Percentiles rank a stretch among this genome's conserved stretches.
Evolutionary conservation across 1,140 invertebrate species (phyloP).

Genomic region (Bilobella aurantiaca): DNA sequence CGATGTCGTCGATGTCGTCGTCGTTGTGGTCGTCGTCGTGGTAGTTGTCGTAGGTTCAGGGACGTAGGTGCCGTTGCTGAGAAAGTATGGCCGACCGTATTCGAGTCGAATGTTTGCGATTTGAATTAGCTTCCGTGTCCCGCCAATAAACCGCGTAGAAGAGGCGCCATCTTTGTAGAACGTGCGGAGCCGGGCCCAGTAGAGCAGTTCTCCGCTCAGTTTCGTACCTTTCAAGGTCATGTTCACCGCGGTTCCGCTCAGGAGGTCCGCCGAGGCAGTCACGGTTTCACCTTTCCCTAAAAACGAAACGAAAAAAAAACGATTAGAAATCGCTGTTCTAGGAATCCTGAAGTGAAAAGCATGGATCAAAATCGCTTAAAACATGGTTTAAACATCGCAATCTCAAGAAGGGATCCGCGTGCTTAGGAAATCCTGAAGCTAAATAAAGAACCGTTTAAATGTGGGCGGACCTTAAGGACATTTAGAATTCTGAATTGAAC

Average conservation of each 20-base stretch:
- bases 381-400: too few relatives aligned
- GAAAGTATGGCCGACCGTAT: conserved; percentile 18
- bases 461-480: too few relatives aligned
- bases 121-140: conserved; percentile 19
- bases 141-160: conserved; percentile 24
- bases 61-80: conserved; percentile 20
- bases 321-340: too few relatives aligned
- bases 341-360: too few relatives aligned
- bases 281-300: conserved; percentile 21
- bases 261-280: conserved; percentile 21
- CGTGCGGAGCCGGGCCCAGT: conserved; percentile 27
- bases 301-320: conserved; percentile 11
- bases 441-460: too few relatives aligned
- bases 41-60: conserved; percentile 25
- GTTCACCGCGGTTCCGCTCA: conserved; percentile 25
- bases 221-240: conserved; percentile 23
- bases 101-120: conserved; percentile 27
- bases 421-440: too few relatives aligned
- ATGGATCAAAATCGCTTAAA: too few relatives aligned
- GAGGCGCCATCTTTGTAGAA: conserved; percentile 27
- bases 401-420: too few relatives aligned
- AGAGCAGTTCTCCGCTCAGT: conserved; percentile 27
- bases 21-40: conserved; percentile 19
- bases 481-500: too few relatives aligned
- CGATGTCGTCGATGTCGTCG: not conserved